Percentiles rank a stretch among this genome's conserved stretches.
Conservation (phyloP, 2,888 invertebrate genomes). For the Hemaris fuciformis region DNA sequence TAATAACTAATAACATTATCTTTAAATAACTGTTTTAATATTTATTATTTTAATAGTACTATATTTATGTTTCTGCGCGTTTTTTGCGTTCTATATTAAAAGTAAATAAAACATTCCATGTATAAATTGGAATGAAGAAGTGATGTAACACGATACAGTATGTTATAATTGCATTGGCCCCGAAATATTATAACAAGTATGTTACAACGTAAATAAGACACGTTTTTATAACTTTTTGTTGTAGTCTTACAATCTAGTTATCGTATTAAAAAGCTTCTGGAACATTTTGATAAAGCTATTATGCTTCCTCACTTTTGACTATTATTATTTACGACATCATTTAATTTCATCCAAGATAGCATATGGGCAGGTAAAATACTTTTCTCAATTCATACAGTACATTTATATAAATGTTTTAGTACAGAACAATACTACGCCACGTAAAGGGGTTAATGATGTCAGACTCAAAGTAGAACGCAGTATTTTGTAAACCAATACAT, state of each 20-base stretch:
- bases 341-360: not conserved
- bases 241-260: not conserved
- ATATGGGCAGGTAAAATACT: not conserved
- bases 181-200: not conserved
- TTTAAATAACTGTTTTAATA: no score
- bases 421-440: not conserved
- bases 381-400: no score
- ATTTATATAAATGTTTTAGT: not conserved
- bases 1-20: no score
- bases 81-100: no score
- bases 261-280: not conserved
- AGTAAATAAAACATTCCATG: not conserved
- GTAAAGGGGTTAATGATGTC: conserved; percentile 7
- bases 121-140: not conserved
- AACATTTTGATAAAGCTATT: not conserved
- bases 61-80: no score
- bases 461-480: not conserved
- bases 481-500: not conserved
- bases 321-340: not conserved
- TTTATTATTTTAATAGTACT: no score
- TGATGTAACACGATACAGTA: not conserved
- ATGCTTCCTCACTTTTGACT: not conserved
- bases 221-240: not conserved
- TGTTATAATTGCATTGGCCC: not conserved
- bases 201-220: not conserved